Percentiles rank a stretch among this genome's conserved stretches.
These are phyloP conservation scores for Pristionchus entomophagus DNA, from an alignment of 2,888 invertebrate species.

Conservation along the genomic window DNA sequence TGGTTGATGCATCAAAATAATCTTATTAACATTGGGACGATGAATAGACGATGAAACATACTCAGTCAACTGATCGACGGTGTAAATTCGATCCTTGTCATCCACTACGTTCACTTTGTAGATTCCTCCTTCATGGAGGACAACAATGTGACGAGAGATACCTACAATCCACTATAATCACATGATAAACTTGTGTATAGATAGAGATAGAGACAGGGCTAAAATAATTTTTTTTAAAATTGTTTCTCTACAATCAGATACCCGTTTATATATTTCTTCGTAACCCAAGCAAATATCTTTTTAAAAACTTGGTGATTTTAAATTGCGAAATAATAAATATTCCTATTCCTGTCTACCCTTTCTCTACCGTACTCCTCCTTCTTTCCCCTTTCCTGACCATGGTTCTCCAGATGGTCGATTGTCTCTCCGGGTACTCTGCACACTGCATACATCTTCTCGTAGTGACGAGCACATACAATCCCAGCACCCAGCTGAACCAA, in stretches of 20 bases:
- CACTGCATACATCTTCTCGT: constrained; percentile 67
- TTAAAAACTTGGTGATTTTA: no score
- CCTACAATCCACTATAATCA: no score
- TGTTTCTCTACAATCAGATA: background rate
- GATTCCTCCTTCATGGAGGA: constrained; percentile 61
- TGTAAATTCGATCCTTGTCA: constrained; percentile 53
- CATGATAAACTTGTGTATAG: no score
- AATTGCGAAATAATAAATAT: no score
- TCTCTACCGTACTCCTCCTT: background rate
- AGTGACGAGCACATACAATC: constrained; percentile 67
- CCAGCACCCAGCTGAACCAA: constrained; percentile 69
- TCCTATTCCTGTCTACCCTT: no score
- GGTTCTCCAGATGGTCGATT: constrained; percentile 59
- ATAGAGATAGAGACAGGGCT: no score
- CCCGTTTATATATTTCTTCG: background rate
- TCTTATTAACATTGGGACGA: background rate
- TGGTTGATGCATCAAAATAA: background rate
- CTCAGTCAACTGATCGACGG: constrained; percentile 61
- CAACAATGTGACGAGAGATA: constrained; percentile 60
- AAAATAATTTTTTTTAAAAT: no score
- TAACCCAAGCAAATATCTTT: no score
- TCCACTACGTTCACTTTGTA: constrained; percentile 67
- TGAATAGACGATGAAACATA: constrained; percentile 38
- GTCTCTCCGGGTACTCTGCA: constrained; percentile 63
- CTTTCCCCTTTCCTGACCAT: constrained; percentile 49